Base-by-base conservation (phyloP, 1,140 invertebrate genomes). In the Cotesia chilonis region DNA sequence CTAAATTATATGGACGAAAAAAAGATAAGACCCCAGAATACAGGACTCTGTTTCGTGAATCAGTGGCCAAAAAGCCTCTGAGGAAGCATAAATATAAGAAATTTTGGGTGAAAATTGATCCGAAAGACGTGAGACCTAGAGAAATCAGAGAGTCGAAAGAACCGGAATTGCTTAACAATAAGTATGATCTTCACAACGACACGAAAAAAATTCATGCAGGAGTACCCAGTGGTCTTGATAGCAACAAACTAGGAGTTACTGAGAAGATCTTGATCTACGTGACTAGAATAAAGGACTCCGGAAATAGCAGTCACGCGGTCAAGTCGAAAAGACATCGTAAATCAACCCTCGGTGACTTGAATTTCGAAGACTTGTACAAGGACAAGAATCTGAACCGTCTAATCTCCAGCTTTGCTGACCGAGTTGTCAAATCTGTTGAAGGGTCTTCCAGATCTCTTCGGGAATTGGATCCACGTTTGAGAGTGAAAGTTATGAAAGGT, bases 381-480 rank as follows among this genome's bases (percentile, higher is more conserved):
- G 68, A 75, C 51, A 65, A 70, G 28, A 70, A 47, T 47, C 5
- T 47, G 41, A 47, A 47, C 5, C 41, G 41, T 47, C 41, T 75
- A n/a, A 57, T 75, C 9, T 67, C 74, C 57, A 47, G 63, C 35
- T 64, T 73, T 67, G 74, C 74, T 20, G 74, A 75, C 59, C 67
- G 70, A 63, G 71, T 75, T 6, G 47, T 75, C 6, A 70, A 67
- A 10, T 73, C 71, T 4, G 65, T 70, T 7, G 51, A 12, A 3
- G 20, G 14, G 12, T 69, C 51, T 4, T 36, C 54, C 35, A 17
- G 28, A 61, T 36, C 68, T 35, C 47, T 37, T 9, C 9, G 37
- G 10, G 64, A 28, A 5, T 51, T 71, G 3, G 74, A 75, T 63
- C 71, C 74, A 38, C 20, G 47, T 7, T 47, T 75, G 5, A 47